Conservation (phyloP, 2,113 vertebrate species). For the Chlamydotis undulata region DNA sequence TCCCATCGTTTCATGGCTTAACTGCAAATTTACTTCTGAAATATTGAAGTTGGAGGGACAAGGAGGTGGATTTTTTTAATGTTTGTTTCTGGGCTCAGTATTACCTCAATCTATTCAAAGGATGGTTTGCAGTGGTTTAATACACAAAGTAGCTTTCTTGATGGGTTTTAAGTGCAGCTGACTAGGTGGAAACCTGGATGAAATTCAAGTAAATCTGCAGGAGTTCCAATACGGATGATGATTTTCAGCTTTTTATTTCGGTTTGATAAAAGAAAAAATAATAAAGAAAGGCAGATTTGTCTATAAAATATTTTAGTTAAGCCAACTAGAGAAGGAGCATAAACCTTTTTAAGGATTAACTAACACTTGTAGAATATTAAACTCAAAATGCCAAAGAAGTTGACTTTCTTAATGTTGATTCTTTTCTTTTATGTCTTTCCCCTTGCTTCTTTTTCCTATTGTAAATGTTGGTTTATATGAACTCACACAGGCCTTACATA, state of each 20-base stretch:
- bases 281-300: accelerated
- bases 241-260: background rate
- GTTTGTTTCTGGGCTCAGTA: background rate
- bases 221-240: background rate
- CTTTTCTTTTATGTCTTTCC: background rate
- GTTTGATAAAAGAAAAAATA: background rate
- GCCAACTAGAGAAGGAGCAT: background rate
- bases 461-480: background rate
- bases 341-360: background rate
- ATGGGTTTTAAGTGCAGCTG: background rate
- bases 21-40: background rate
- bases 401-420: background rate
- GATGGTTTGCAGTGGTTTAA: background rate
- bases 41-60: background rate
- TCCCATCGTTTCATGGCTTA: background rate
- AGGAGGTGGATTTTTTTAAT: background rate
- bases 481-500: background rate
- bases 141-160: background rate
- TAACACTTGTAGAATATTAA: background rate
- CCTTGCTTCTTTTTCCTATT: background rate
- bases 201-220: background rate
- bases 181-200: background rate
- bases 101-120: background rate
- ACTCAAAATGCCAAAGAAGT: background rate
- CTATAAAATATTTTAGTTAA: background rate